Percentiles rank a stretch among this genome's conserved stretches.
Conservation (phyloP, 2,888 invertebrate species). For the Cylloceria caligata region DNA sequence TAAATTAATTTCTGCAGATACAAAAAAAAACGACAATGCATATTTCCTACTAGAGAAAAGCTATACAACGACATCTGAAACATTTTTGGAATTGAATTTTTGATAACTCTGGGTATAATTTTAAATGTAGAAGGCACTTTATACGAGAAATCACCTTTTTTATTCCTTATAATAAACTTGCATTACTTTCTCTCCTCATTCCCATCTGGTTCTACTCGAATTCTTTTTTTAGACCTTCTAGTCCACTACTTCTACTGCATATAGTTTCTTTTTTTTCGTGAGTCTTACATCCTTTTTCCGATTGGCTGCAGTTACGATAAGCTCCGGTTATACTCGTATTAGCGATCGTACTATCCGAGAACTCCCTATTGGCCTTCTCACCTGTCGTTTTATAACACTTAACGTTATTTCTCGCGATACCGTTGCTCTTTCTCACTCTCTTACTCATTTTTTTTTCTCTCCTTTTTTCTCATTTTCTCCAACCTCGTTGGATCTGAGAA, state of each 20-base stretch:
- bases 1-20: too few relatives aligned
- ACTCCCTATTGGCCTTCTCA: constrained; percentile 62
- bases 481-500: constrained; percentile 31
- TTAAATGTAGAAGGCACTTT: too few relatives aligned
- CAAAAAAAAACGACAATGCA: too few relatives aligned
- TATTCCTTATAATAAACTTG: not conserved
- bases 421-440: constrained; percentile 53
- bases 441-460: constrained; percentile 24
- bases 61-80: too few relatives aligned
- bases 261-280: constrained; percentile 29
- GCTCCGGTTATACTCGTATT: constrained; percentile 68
- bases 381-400: constrained; percentile 67
- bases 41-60: too few relatives aligned
- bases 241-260: constrained; percentile 1
- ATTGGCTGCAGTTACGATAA: constrained; percentile 66
- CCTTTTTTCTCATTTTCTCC: not conserved
- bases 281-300: constrained; percentile 44
- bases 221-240: constrained; percentile 24
- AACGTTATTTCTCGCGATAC: constrained; percentile 64
- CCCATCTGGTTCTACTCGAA: not conserved
- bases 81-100: too few relatives aligned
- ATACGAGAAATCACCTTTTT: not conserved
- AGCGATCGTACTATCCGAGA: constrained; percentile 52
- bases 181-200: not conserved
- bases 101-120: too few relatives aligned